Evolutionary conservation across 2,797 vertebrate genomes (phyloP).

Genomic region (Artibeus lituratus): DNA sequence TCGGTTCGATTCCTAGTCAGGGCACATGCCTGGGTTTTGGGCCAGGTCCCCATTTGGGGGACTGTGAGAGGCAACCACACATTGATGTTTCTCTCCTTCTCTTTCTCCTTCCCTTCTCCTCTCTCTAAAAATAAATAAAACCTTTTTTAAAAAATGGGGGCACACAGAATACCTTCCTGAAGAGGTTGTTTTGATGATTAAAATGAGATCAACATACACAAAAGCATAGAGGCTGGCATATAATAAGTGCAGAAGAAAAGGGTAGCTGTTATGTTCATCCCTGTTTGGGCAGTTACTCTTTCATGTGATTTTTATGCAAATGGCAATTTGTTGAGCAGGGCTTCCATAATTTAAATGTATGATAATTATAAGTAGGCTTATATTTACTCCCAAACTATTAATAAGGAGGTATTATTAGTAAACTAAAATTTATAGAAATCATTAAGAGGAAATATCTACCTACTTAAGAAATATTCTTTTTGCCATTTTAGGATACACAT

Average conservation of each 20-base stretch:
- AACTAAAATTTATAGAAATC: not conserved
- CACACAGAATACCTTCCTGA: not conserved
- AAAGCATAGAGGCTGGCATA: not conserved
- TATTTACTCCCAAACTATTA: not conserved
- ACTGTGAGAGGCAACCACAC: too few species aligned
- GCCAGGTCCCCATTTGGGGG: too few species aligned
- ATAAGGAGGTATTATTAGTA: not conserved
- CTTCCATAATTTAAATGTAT: not conserved
- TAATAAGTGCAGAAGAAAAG: not conserved
- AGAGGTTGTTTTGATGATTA: not conserved
- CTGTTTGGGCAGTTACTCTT: not conserved
- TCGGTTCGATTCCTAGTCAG: too few species aligned
- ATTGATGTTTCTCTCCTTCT: too few species aligned
- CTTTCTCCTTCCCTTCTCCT: too few species aligned
- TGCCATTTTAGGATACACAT: not conserved
- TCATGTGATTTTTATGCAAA: not conserved
- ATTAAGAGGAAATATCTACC: constrained; percentile 26
- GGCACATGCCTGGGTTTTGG: too few species aligned
- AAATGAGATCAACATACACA: not conserved
- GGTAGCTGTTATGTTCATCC: not conserved
- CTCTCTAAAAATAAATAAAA: too few species aligned
- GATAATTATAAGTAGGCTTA: not conserved
- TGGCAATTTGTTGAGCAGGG: not conserved
- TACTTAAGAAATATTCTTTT: not conserved
- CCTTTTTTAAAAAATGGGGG: not conserved